These are phyloP conservation scores for Bettongia penicillata DNA, from an alignment of 2,113 vertebrate genomes.

Conservation along the genomic window DNA sequence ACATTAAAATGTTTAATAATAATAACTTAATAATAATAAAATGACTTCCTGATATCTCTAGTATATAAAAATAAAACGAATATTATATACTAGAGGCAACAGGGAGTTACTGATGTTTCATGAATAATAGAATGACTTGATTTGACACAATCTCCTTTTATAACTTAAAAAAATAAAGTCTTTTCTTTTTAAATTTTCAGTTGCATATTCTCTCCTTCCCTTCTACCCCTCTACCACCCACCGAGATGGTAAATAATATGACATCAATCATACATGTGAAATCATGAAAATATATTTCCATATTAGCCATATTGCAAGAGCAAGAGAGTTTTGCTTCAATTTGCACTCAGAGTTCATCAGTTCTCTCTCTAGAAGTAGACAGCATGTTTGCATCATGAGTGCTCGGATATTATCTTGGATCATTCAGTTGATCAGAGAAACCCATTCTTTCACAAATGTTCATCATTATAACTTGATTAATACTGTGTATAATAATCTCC, in stretches of 20 bases:
- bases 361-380: background rate
- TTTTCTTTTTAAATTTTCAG: background rate
- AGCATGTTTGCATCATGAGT: background rate
- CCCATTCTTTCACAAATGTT: background rate
- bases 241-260: background rate
- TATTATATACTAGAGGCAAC: background rate
- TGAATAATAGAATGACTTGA: background rate
- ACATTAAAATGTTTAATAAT: background rate
- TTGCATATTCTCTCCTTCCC: background rate
- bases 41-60: too few species aligned
- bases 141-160: background rate
- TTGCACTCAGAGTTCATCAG: background rate
- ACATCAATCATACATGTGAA: background rate
- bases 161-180: background rate
- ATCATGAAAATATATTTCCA: background rate
- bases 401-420: background rate
- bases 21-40: too few species aligned
- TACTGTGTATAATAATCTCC: background rate
- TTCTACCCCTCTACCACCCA: background rate
- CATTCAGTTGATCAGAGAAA: background rate
- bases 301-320: background rate
- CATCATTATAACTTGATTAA: background rate
- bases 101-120: background rate
- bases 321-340: background rate
- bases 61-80: too few species aligned